Percentiles rank a stretch among this genome's conserved stretches.
phyloP scores from a whole-genome alignment of 2,797 vertebrate species.

The Cygnus olor region DNA sequence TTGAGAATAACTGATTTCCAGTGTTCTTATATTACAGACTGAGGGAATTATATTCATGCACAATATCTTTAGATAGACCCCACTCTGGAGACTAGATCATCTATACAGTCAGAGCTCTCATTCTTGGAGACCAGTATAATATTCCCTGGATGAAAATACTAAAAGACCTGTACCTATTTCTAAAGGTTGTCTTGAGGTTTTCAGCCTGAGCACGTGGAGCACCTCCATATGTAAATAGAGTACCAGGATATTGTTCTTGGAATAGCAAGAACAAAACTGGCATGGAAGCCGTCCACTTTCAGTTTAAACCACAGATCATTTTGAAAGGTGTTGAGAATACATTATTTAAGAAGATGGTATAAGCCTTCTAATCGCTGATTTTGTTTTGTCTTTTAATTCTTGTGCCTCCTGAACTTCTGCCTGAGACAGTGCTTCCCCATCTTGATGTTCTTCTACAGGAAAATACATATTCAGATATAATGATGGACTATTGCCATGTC shows the following conservation, averaged over 20 bases:
- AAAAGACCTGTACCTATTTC: neutral
- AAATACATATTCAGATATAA: neutral
- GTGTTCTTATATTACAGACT: neutral
- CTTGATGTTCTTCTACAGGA: neutral
- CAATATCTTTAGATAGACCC: neutral
- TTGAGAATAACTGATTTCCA: neutral
- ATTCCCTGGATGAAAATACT: neutral
- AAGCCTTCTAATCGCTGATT: neutral
- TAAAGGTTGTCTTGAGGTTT: neutral
- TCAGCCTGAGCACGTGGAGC: neutral
- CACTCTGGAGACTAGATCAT: neutral
- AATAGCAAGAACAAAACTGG: neutral
- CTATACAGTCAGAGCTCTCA: neutral
- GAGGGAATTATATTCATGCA: neutral
- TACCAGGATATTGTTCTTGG: neutral
- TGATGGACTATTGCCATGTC: neutral
- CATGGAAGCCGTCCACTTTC: neutral
- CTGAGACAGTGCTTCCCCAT: neutral
- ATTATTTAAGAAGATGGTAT: neutral
- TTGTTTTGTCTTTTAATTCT: neutral
- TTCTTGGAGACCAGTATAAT: neutral
- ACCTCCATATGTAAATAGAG: neutral
- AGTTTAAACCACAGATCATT: neutral
- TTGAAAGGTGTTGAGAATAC: neutral
- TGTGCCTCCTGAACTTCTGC: neutral